A percentile compares a stretch with the other conserved stretches of the same genome.
Evolutionary conservation across 1,140 invertebrate species (phyloP).

Genomic region (Magallana gigas): DNA sequence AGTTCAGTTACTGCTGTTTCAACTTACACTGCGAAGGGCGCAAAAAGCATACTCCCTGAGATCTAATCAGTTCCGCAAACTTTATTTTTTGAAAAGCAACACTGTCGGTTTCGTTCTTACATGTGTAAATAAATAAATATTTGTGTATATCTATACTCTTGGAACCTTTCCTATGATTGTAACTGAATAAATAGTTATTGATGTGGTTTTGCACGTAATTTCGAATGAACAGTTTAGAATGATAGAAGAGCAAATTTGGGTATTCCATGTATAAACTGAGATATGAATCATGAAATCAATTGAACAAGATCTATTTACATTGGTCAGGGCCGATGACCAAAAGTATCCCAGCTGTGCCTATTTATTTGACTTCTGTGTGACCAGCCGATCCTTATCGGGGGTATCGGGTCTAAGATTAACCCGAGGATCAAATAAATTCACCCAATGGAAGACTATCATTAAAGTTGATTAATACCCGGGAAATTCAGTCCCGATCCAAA

Average conservation of each 20-base stretch:
- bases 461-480: constrained; percentile 31
- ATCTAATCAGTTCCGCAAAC: background rate
- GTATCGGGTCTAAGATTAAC: constrained; percentile 8
- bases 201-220: too few relatives aligned
- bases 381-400: constrained; percentile 5
- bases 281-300: too few relatives aligned
- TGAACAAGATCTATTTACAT: too few relatives aligned
- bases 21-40: background rate
- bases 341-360: background rate
- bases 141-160: too few relatives aligned
- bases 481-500: constrained; percentile 27
- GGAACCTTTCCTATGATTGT: too few relatives aligned
- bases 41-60: background rate
- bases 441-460: constrained; percentile 23
- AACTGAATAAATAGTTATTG: too few relatives aligned
- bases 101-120: background rate
- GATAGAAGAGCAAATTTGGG: too few relatives aligned
- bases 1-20: background rate
- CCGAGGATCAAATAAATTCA: constrained; percentile 30
- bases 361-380: constrained; percentile 28
- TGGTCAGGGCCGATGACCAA: background rate
- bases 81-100: background rate
- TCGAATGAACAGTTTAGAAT: too few relatives aligned
- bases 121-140: too few relatives aligned
- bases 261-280: too few relatives aligned